Percentiles rank a stretch among this genome's conserved stretches.
phyloP scores from a whole-genome alignment of 2,797 vertebrate species.

The Sphenopsis melanotis region DNA sequence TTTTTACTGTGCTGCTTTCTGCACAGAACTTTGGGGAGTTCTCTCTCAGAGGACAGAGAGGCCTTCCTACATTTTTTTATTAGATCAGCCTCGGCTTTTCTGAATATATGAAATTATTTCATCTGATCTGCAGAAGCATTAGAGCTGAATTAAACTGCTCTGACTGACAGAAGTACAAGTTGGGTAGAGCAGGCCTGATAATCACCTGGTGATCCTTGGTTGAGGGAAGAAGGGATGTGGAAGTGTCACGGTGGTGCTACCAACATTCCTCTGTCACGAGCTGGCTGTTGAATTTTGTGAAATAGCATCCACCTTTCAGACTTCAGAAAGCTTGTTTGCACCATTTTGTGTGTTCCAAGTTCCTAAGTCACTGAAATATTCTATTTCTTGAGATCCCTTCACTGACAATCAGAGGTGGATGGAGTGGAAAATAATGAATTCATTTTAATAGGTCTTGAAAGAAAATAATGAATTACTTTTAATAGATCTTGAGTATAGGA shows the following conservation, averaged over 20 bases:
- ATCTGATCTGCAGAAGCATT: not conserved
- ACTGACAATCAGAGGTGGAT: not conserved
- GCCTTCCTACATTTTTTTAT: too few relatives aligned
- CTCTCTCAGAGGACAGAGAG: too few relatives aligned
- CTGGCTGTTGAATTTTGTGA: not conserved
- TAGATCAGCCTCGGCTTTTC: too few relatives aligned
- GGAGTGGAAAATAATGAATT: not conserved
- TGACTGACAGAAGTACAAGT: not conserved
- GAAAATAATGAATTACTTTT: not conserved
- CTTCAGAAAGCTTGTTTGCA: not conserved
- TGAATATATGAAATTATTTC: not conserved
- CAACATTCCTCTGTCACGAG: rapidly evolving
- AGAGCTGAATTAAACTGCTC: not conserved
- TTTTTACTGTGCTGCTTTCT: too few relatives aligned
- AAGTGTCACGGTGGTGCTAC: not conserved
- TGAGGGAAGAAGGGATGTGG: rapidly evolving
- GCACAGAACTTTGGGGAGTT: too few relatives aligned
- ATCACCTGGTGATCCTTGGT: not conserved
- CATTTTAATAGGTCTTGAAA: not conserved
- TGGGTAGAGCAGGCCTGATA: not conserved
- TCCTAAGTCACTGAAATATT: not conserved
- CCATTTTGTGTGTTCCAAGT: not conserved
- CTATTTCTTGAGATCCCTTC: not conserved
- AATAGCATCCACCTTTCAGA: not conserved
- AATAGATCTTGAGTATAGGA: not conserved